Evolutionary conservation across 1,140 invertebrate species (phyloP), one percentile per base, ranked within the genome.

Genomic region (Drosophila kurseongensis): DNA sequence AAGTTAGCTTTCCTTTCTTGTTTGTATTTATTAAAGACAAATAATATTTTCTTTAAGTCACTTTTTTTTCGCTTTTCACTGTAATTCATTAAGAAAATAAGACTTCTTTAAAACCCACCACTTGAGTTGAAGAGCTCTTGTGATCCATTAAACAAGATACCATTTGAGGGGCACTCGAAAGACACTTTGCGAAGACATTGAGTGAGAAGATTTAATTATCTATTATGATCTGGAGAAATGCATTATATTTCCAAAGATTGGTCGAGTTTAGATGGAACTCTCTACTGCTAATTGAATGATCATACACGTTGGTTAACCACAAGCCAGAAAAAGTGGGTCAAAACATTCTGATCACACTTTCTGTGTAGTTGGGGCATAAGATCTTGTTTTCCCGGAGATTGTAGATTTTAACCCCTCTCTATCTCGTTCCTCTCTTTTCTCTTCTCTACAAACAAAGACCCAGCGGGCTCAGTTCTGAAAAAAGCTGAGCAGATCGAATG

Each of bases 251-350:
- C 10, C 8, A 38, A 12, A 41, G 14, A 45, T 41, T 41, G 42
- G 44, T 36, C 13, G 36, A 9, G 23, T 4, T 9, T 5, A 52
- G 7, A 52, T 29, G 18, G 40, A 45, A 35, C 38, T 60, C 41
- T n/a, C 35, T 16, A 23, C 16, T n/a, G 42, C 52, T 71, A 50
- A 71, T 69, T 71, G 44, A 48, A 36, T 8, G 36, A 58, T 71
- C 44, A 71, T 5, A 29, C 38, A 16, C 18, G 47, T 13, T 35
- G 57, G 38, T 9, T 35, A 12, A 42, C 35, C 36, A 51, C 9
- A 51, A 14, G n/a, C 36, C 18, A 10, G 23, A 13, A n/a, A 32
- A 71, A 71, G 18, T 69, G 65, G 67, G 67, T 71, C 67, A 58
- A 36, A 29, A 14, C 44, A 50, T 44, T 66, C 36, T 51, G n/a